Evolutionary conservation across 1,140 invertebrate genomes (phyloP).

Genomic region (Philopotamus ludificatus): DNA sequence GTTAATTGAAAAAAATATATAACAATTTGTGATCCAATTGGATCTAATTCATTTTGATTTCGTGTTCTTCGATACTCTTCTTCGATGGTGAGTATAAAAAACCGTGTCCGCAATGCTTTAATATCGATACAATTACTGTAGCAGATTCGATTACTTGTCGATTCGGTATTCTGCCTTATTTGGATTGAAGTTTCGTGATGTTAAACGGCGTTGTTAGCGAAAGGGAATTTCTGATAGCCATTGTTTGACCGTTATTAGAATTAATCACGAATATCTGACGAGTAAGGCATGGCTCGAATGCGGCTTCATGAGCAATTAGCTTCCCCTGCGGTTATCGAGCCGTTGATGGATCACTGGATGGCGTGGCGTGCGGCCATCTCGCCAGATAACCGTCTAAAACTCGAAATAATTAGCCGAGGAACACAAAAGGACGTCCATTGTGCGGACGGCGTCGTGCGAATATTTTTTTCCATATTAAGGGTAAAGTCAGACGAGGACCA

Average conservation of each 20-base stretch:
- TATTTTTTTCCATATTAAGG: background rate
- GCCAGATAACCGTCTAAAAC: background rate
- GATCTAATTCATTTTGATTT: too few species aligned
- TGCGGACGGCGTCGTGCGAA: background rate
- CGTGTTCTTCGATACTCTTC: too few species aligned
- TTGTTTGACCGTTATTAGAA: background rate
- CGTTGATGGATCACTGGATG: constrained; percentile 4
- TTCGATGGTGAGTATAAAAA: too few species aligned
- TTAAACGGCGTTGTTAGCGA: too few species aligned
- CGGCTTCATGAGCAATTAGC: background rate
- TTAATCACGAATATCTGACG: background rate
- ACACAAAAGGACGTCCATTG: background rate
- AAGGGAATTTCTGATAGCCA: constrained; percentile 5
- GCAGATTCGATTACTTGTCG: too few species aligned
- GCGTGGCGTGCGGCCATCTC: background rate
- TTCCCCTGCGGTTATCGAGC: background rate
- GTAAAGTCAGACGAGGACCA: background rate
- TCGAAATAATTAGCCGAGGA: background rate
- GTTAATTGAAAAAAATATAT: too few species aligned
- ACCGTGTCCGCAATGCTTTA: too few species aligned
- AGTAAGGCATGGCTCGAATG: background rate
- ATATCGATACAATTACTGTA: too few species aligned
- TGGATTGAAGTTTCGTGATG: too few species aligned
- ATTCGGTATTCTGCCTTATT: too few species aligned
- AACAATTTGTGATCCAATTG: too few species aligned